Percentiles rank a stretch among this genome's conserved stretches.
These are phyloP conservation scores for Pandemis cinnamomeana DNA, from an alignment of 2,888 invertebrate species.

Conservation along the genomic window DNA sequence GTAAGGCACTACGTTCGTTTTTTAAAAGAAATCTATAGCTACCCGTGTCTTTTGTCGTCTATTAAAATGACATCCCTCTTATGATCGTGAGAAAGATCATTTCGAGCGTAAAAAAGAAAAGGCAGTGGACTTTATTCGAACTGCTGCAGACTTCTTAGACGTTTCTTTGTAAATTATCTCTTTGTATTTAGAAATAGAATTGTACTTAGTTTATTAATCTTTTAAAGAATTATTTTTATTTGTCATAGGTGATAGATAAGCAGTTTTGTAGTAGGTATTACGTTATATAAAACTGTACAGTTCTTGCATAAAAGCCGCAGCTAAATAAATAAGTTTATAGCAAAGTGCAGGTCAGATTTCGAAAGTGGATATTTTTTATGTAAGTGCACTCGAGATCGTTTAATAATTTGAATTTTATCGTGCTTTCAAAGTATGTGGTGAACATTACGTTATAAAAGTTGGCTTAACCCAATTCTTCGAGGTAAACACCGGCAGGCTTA, in stretches of 20 bases:
- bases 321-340: neutral
- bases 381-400: neutral
- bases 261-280: no score
- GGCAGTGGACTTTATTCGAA: neutral
- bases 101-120: neutral
- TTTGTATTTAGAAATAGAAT: neutral
- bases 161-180: neutral
- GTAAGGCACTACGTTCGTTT: neutral
- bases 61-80: slow-evolving; percentile 22
- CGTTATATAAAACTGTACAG: no score
- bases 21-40: neutral
- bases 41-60: slow-evolving; percentile 13
- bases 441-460: slow-evolving; percentile 1
- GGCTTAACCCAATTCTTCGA: slow-evolving; percentile 5
- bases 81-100: slow-evolving; percentile 29
- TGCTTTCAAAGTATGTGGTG: slow-evolving; percentile 1
- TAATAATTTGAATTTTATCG: neutral
- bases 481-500: slow-evolving; percentile 8
- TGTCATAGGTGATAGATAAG: no score
- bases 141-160: neutral
- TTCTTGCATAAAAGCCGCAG: neutral
- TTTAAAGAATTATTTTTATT: no score
- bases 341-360: slow-evolving; percentile 7
- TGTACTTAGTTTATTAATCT: neutral
- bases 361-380: neutral